These are phyloP conservation scores for Stenotaenia linearis DNA, from an alignment of 2,888 invertebrate species.

Conservation along the genomic window DNA sequence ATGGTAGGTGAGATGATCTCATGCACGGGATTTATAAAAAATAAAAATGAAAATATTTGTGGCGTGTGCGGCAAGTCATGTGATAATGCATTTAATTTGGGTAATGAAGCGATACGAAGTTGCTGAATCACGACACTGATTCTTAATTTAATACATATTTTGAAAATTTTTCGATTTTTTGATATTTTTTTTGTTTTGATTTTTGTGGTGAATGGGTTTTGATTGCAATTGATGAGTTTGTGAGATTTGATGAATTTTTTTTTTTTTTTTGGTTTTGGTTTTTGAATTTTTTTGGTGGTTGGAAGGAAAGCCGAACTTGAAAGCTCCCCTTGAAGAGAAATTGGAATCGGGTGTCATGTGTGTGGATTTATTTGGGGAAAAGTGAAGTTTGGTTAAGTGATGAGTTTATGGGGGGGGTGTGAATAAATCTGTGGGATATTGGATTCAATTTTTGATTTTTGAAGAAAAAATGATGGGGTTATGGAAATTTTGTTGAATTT, in stretches of 20 bases:
- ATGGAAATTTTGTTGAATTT: too few relatives aligned
- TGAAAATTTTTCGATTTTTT: neutral
- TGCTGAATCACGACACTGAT: neutral
- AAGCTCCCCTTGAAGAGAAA: neutral
- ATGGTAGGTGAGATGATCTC: neutral
- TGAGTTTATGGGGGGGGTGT: neutral
- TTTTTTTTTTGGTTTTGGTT: neutral
- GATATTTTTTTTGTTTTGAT: neutral
- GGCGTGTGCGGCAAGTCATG: neutral
- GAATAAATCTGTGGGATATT: too few relatives aligned
- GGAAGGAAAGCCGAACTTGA: neutral
- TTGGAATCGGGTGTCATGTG: constrained; percentile 7
- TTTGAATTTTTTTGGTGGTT: neutral
- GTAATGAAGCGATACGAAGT: neutral
- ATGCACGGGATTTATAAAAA: neutral
- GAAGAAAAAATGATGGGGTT: neutral
- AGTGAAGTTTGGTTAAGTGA: neutral
- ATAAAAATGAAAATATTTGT: neutral
- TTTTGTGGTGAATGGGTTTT: too few relatives aligned
- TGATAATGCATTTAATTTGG: neutral
- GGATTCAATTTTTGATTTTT: too few relatives aligned
- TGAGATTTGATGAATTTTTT: neutral
- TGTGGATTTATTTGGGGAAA: neutral
- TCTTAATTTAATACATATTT: neutral
- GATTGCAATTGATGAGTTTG: too few relatives aligned